Base-by-base conservation (phyloP, 2,113 vertebrate species). In the Cheilinus undulatus region DNA sequence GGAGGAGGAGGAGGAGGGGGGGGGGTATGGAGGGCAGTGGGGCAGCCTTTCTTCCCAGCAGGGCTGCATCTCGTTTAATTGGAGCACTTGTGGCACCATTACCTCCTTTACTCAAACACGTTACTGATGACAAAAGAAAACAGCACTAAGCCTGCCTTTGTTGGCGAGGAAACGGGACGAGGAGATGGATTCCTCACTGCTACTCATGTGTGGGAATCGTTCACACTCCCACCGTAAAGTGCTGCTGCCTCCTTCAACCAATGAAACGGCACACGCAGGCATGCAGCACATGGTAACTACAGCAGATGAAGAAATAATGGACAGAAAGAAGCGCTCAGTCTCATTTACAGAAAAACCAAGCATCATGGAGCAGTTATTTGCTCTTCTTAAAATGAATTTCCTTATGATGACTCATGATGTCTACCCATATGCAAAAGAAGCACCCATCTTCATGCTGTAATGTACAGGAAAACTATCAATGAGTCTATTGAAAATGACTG, bases 51-150 rank as follows among this genome's bases (percentile, higher is more conserved):
- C 86, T 90, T 90, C 87, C 68, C 92, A 88, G 93, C 91, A 88
- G 87, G 90, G 82, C 87, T 86, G 80, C 87, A 86, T 92, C 86
- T 86, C 73, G 57, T 91, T 93, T 93, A 93, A 94, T 93, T 94
- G 92, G 90, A 91, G 89, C 78, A 89, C 91, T 93, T 92, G 89
- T 93, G 86, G 88, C 86, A 88, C 86, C 86, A 89, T 90, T 90
- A 85, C 88, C 86, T 93, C 86, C 89, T 92, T 92, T 91, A 88
- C 90, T 92, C 87, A 90, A 90, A 93, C 88, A 92, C 81, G 90
- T 88, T 90, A 84, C 82, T 86, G 84, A 92, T 91, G 89, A 92
- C 90, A 92, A 92, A 93, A 90, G 88, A 90, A 89, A 91, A 91
- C 90, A 92, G 89, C 88, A 52, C 85, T 88, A 91, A 92, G 88